A percentile compares a stretch with the other conserved stretches of the same genome.
Conservation (phyloP, 2,797 vertebrate species). For the Mormyrops attenuatus region DNA sequence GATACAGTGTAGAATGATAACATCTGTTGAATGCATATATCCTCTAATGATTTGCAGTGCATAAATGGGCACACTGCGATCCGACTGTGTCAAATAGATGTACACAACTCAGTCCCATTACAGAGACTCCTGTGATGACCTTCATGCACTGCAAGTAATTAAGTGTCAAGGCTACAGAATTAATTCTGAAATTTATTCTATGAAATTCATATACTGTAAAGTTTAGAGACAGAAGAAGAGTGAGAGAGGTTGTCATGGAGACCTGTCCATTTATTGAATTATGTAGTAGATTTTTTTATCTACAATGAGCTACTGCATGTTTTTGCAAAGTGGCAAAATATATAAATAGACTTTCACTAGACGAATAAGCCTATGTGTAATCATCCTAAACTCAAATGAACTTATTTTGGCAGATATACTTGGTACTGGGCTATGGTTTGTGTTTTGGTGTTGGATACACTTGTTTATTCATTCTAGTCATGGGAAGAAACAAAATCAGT, state of each 20-base stretch:
- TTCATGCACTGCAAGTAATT: not conserved
- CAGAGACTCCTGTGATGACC: not conserved
- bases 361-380: not conserved
- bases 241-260: constrained; percentile 5
- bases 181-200: not conserved
- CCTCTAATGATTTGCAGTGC: not conserved
- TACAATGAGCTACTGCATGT: not conserved
- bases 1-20: not conserved
- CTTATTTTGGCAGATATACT: not conserved
- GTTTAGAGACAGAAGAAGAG: not conserved
- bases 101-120: not conserved
- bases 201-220: not conserved
- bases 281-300: not conserved
- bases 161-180: not conserved
- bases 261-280: not conserved
- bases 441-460: not conserved
- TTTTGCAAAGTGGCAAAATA: not conserved
- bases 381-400: not conserved
- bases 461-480: not conserved
- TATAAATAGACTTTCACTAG: not conserved
- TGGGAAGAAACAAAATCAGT: not conserved
- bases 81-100: not conserved
- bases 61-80: not conserved
- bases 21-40: not conserved
- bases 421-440: not conserved